Conservation (phyloP, 2,113 vertebrate genomes). For the Puffinus mauretanicus region DNA sequence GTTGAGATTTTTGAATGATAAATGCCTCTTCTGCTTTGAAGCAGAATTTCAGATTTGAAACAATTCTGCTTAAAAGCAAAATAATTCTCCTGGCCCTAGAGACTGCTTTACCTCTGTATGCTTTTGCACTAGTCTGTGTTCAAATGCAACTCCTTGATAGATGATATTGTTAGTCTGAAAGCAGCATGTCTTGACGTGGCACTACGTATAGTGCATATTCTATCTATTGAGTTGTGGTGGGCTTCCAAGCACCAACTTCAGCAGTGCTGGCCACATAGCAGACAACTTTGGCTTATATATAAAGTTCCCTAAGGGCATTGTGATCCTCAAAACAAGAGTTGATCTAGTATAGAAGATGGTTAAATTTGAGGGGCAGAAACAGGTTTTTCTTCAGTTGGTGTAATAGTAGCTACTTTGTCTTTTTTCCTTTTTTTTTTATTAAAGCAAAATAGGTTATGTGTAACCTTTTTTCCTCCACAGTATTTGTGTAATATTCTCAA, state of each 20-base stretch:
- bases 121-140: not conserved
- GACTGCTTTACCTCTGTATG: not conserved
- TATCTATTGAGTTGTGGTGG: not conserved
- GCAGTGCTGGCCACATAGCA: not conserved
- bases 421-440: no score
- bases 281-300: not conserved
- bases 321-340: not conserved
- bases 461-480: not conserved
- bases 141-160: not conserved
- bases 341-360: not conserved
- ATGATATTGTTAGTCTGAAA: not conserved
- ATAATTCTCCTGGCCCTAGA: not conserved
- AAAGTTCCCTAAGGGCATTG: not conserved
- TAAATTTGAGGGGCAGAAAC: not conserved
- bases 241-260: not conserved
- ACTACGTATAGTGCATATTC: not conserved
- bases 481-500: not conserved
- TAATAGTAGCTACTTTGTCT: not conserved
- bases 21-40: not conserved
- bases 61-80: not conserved
- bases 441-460: not conserved
- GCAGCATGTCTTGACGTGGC: not conserved
- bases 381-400: not conserved
- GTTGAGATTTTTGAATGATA: not conserved
- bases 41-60: not conserved